phyloP scores from a whole-genome alignment of 2,888 invertebrate genomes.

The Luperina nickerlii region DNA sequence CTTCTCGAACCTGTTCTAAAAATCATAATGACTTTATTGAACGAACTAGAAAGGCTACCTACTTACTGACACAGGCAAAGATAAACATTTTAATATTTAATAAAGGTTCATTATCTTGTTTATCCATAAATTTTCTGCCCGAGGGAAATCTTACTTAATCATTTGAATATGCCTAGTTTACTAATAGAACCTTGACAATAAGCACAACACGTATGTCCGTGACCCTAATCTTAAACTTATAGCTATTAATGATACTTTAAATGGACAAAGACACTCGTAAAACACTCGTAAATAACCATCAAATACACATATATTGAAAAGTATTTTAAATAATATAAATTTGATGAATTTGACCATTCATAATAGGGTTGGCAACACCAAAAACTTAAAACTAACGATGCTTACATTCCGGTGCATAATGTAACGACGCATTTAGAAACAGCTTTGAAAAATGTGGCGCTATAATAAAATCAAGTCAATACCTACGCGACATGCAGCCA shows the following conservation, averaged over 20 bases:
- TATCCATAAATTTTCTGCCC: neutral
- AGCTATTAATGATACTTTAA: conserved; percentile 1
- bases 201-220: conserved; percentile 14
- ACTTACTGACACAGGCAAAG: neutral
- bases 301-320: conserved; percentile 35
- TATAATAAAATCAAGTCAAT: neutral
- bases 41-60: neutral
- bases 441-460: neutral
- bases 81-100: neutral
- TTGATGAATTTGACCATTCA: neutral
- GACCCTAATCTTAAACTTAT: conserved; percentile 19
- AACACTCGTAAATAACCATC: conserved; percentile 36
- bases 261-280: conserved; percentile 27
- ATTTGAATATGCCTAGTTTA: conserved; percentile 1
- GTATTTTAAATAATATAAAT: conserved; percentile 22
- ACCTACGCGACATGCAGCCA: too few species aligned
- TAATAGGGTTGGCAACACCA: neutral
- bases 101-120: neutral
- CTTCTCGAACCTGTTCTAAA: neutral
- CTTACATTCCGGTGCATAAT: neutral
- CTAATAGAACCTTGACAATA: conserved; percentile 25
- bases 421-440: neutral
- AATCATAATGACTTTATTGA: neutral
- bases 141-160: neutral
- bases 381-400: neutral